A percentile compares a stretch with the other conserved stretches of the same genome.
These are phyloP conservation scores for Actinopyga echinites DNA, from an alignment of 53 echinoderm and acorn worm species.

Conservation along the genomic window DNA sequence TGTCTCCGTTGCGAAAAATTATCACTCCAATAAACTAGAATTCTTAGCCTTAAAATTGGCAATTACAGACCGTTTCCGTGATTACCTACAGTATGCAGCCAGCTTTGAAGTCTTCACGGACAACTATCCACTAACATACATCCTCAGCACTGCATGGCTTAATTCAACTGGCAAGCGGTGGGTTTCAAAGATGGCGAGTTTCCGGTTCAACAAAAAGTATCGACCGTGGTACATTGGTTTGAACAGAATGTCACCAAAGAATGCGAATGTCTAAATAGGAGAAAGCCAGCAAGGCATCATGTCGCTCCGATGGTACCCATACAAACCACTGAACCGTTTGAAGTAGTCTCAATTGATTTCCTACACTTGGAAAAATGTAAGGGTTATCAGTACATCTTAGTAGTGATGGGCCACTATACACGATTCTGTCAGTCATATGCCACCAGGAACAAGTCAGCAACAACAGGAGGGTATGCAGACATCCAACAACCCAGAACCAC, in stretches of 20 bases:
- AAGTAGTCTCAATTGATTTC: constrained; percentile 61
- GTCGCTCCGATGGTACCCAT: constrained; percentile 60
- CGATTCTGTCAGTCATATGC: constrained; percentile 64
- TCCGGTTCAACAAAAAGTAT: constrained; percentile 57
- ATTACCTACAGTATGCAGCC: constrained; percentile 38
- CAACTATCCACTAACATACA: constrained; percentile 67
- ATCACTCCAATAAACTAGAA: constrained; percentile 63
- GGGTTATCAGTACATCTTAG: constrained; percentile 52
- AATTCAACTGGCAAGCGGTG: constrained; percentile 63
- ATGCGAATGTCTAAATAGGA: constrained; percentile 18
- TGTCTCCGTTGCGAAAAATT: constrained; percentile 58
- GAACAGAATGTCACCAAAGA: constrained; percentile 38
- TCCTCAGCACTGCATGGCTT: constrained; percentile 50
- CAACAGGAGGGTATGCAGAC: not conserved
- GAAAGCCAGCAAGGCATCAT: constrained; percentile 25
- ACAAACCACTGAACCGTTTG: constrained; percentile 62
- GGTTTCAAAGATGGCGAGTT: constrained; percentile 61
- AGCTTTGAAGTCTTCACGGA: constrained; percentile 37
- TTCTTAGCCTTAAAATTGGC: constrained; percentile 39
- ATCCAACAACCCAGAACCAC: constrained; percentile 47
- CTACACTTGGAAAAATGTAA: constrained; percentile 47
- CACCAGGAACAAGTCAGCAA: constrained; percentile 36
- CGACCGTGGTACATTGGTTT: constrained; percentile 41
- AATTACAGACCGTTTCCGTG: constrained; percentile 10
- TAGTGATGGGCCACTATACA: constrained; percentile 52